phyloP scores from a whole-genome alignment of 2,888 invertebrate species.

The Leptothorax acervorum region DNA sequence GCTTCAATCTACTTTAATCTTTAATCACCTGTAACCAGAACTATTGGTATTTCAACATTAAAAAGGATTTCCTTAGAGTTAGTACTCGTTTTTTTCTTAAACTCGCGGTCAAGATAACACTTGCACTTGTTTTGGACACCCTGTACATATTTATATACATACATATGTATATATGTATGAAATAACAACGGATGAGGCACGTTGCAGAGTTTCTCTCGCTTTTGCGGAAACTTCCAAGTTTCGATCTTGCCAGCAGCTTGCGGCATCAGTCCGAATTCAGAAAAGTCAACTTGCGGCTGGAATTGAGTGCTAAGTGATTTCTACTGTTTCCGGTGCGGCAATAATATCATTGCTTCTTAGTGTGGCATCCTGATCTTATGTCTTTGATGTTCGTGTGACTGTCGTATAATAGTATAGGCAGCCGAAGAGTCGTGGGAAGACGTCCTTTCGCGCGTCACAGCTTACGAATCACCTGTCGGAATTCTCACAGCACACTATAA shows the following conservation, averaged over 20 bases:
- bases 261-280: slow-evolving; percentile 55
- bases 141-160: not conserved
- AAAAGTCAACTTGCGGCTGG: slow-evolving; percentile 74
- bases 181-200: slow-evolving; percentile 1
- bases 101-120: not conserved
- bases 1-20: slow-evolving; percentile 30
- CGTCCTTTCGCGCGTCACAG: slow-evolving; percentile 57
- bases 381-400: slow-evolving; percentile 42
- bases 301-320: slow-evolving; percentile 79
- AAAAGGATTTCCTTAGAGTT: slow-evolving; percentile 14
- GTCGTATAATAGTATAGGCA: slow-evolving; percentile 38
- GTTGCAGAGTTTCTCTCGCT: slow-evolving; percentile 56
- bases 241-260: slow-evolving; percentile 55
- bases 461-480: slow-evolving; percentile 69
- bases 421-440: slow-evolving; percentile 39
- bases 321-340: slow-evolving; percentile 71
- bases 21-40: slow-evolving; percentile 41
- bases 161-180: not conserved
- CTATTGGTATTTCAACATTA: slow-evolving; percentile 2
- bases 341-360: slow-evolving; percentile 59
- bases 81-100: not conserved
- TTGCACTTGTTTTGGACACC: not conserved
- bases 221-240: slow-evolving; percentile 64
- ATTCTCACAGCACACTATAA: slow-evolving; percentile 70
- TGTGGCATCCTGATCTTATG: slow-evolving; percentile 21